phyloP scores from a whole-genome alignment of 2,888 invertebrate genomes.

The Priocnemis perturbator region DNA sequence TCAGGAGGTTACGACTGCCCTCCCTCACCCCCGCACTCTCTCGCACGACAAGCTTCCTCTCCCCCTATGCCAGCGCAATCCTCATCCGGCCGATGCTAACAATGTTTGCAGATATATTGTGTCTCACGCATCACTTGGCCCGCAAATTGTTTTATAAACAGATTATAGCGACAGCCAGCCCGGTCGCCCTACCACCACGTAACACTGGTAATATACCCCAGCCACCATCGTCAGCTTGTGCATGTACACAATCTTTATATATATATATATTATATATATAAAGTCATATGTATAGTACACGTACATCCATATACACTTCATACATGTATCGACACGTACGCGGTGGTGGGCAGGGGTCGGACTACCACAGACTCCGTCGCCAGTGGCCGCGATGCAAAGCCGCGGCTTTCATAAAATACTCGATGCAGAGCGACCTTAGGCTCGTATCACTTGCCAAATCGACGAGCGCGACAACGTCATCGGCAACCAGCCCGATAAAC shows the following conservation, averaged over 20 bases:
- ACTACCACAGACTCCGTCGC: too few species aligned
- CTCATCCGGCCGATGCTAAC: constrained; percentile 75
- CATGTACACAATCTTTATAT: too few species aligned
- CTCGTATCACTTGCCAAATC: too few species aligned
- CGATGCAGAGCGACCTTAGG: neutral
- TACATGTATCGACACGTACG: too few species aligned
- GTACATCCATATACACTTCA: too few species aligned
- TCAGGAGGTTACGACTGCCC: constrained; percentile 27
- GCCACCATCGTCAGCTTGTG: constrained; percentile 16
- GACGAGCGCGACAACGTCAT: too few species aligned
- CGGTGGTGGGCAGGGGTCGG: too few species aligned
- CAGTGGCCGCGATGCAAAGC: neutral
- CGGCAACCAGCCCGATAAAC: too few species aligned
- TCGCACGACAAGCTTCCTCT: constrained; percentile 10
- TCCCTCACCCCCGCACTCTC: constrained; percentile 21
- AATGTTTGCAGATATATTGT: constrained; percentile 76
- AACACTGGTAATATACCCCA: constrained; percentile 60
- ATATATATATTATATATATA: too few species aligned
- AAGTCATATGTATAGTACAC: too few species aligned
- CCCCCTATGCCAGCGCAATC: constrained; percentile 65
- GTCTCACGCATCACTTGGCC: constrained; percentile 83
- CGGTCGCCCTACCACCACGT: constrained; percentile 72
- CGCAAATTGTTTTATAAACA: constrained; percentile 89
- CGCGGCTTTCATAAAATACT: constrained; percentile 17
- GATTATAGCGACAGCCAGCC: constrained; percentile 80